Conservation (phyloP, 2,888 invertebrate genomes). For the Rhyacophila evoluta region DNA sequence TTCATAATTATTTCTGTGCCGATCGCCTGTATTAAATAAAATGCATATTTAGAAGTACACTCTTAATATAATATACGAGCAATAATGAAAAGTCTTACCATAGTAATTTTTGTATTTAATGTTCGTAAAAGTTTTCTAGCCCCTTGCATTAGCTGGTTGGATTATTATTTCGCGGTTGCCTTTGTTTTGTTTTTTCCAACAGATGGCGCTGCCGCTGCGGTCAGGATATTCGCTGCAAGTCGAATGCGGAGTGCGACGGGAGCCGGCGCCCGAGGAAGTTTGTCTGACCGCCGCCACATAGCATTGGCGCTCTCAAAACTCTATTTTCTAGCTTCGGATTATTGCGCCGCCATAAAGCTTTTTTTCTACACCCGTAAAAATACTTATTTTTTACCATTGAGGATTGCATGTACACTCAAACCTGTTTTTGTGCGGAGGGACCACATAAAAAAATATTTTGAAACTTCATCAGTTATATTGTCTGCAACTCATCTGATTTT, state of each 20-base stretch:
- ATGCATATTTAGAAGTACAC: too few relatives aligned
- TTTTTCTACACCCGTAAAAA: too few relatives aligned
- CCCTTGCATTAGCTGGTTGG: slow-evolving; percentile 30
- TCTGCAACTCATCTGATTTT: too few relatives aligned
- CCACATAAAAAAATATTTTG: too few relatives aligned
- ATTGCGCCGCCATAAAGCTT: background rate
- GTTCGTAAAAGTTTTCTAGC: slow-evolving; percentile 12
- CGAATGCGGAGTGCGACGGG: slow-evolving; percentile 9
- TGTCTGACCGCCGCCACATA: background rate
- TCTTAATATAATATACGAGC: too few relatives aligned
- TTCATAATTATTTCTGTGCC: too few relatives aligned
- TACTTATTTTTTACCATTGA: too few relatives aligned
- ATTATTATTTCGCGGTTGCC: slow-evolving; percentile 43
- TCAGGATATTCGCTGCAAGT: slow-evolving; percentile 25
- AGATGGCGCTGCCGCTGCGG: slow-evolving; percentile 45
- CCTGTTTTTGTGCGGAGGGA: too few relatives aligned
- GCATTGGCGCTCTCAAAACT: slow-evolving; percentile 1
- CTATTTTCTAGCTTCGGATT: slow-evolving; percentile 9
- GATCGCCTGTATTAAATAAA: too few relatives aligned
- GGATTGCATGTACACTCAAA: too few relatives aligned
- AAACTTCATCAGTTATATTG: too few relatives aligned
- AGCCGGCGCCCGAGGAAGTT: slow-evolving; percentile 30
- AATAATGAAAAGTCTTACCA: too few relatives aligned
- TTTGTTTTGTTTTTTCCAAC: slow-evolving; percentile 41
- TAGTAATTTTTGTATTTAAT: background rate